A percentile compares a stretch with the other conserved stretches of the same genome.
Evolutionary conservation across 2,797 vertebrate species (phyloP).

Genomic region (Selene dorsalis): DNA sequence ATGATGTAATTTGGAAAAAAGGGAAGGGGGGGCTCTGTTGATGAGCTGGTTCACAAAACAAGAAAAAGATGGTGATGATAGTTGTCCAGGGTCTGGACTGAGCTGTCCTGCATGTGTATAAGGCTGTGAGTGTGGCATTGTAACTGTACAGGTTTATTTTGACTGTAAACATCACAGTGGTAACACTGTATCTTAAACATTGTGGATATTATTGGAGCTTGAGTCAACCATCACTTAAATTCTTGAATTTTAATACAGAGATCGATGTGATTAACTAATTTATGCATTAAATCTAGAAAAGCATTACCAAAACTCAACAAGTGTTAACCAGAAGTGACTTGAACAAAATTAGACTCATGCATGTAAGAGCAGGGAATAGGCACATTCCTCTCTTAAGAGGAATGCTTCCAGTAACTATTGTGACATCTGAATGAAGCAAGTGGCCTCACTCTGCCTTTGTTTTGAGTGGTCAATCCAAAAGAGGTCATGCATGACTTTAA

Average conservation of each 20-base stretch:
- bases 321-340: not conserved
- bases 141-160: not conserved
- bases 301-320: not conserved
- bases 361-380: not conserved
- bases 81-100: constrained; percentile 1
- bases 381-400: constrained; percentile 22
- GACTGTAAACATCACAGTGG: not conserved
- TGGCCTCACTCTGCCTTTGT: constrained; percentile 36
- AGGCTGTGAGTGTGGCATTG: not conserved
- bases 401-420: constrained; percentile 32
- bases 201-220: not conserved
- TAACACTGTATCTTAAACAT: not conserved
- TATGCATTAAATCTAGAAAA: not conserved
- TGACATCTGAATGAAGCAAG: constrained; percentile 32
- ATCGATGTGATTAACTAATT: too few relatives aligned
- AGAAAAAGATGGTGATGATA: constrained; percentile 18
- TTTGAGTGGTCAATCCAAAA: constrained; percentile 53
- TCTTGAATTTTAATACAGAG: too few relatives aligned
- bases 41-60: constrained; percentile 41
- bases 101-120: not conserved
- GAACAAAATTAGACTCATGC: constrained; percentile 18
- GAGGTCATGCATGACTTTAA: constrained; percentile 58
- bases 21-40: constrained; percentile 30
- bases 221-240: too few relatives aligned
- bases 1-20: constrained; percentile 49